phyloP scores from a whole-genome alignment of 2,113 vertebrate genomes.

The Lasiurus borealis region DNA sequence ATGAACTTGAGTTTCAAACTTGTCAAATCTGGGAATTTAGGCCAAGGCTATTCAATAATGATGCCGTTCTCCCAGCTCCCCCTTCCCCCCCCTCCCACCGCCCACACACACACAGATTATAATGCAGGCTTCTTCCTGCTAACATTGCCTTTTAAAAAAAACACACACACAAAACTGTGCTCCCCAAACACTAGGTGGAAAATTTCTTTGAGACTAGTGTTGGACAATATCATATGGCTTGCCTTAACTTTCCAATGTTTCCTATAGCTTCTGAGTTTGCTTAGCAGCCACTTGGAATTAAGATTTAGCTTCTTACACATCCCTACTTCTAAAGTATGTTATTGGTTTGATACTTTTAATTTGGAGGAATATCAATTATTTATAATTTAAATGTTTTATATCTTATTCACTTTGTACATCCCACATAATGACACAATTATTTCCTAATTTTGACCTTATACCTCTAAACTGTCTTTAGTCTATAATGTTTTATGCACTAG shows the following conservation, averaged over 20 bases:
- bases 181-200: neutral
- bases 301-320: neutral
- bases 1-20: neutral
- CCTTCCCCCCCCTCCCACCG: neutral
- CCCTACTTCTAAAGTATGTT: neutral
- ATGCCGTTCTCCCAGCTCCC: neutral
- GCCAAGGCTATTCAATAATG: neutral
- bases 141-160: neutral
- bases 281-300: neutral
- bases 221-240: neutral
- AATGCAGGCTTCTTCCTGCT: slow-evolving; percentile 9
- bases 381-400: slow-evolving; percentile 31
- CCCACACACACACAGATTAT: neutral
- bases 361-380: neutral
- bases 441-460: slow-evolving; percentile 10
- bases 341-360: neutral
- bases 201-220: neutral
- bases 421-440: neutral
- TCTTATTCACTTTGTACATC: neutral
- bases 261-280: neutral
- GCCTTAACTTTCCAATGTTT: neutral
- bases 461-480: slow-evolving; percentile 13
- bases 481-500: neutral
- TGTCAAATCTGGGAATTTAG: neutral
- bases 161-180: neutral